Conservation (phyloP, 1,140 invertebrate genomes). For the Reticulitermes speratus region DNA sequence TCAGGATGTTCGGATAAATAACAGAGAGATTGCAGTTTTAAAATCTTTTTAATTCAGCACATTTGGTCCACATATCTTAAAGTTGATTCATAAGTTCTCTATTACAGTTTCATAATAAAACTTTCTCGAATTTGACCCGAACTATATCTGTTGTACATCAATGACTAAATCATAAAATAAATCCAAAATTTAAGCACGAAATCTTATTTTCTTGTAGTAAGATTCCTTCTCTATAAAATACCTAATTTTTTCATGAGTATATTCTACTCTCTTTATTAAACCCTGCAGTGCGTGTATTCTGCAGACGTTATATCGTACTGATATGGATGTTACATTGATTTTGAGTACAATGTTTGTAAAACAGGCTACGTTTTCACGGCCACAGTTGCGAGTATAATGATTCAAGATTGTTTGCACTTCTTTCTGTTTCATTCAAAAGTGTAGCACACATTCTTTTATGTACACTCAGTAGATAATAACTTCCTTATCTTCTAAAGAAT, state of each 20-base stretch:
- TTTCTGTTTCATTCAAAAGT: background rate
- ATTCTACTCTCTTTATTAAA: background rate
- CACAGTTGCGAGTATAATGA: background rate
- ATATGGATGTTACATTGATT: background rate
- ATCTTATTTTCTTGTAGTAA: background rate
- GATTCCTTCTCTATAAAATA: background rate
- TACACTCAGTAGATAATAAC: background rate
- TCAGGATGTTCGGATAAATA: too few species aligned
- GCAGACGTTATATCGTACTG: background rate
- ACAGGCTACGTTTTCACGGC: background rate
- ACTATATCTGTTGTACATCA: background rate
- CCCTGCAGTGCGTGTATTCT: background rate
- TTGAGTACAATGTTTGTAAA: background rate
- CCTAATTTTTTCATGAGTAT: background rate
- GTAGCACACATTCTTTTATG: background rate
- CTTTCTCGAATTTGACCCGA: background rate
- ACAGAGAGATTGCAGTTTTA: background rate
- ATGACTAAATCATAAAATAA: background rate
- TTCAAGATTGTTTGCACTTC: too few species aligned
- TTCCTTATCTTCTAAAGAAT: background rate
- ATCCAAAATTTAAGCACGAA: background rate
- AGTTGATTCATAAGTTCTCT: background rate
- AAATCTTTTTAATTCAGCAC: background rate
- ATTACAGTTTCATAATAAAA: background rate
- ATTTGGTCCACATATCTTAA: slow-evolving; percentile 12